Evolutionary conservation across 2,113 vertebrate genomes (phyloP).

Genomic region (Cacatua alba): DNA sequence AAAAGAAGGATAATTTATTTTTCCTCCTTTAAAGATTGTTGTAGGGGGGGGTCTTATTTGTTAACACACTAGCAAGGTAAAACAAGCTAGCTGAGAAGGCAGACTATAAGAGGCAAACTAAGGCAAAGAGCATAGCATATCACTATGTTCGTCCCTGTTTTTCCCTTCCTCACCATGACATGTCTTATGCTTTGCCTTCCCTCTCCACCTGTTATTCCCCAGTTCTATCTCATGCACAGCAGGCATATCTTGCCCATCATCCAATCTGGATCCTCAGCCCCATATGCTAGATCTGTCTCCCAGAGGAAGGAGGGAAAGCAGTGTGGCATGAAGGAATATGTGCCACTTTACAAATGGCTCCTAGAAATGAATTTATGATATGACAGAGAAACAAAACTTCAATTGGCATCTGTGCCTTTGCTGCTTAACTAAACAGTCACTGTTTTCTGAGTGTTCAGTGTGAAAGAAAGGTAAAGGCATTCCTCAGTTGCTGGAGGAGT

Average conservation of each 20-base stretch:
- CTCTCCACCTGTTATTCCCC: not conserved
- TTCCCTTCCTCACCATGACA: not conserved
- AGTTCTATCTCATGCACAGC: not conserved
- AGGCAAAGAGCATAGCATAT: not conserved
- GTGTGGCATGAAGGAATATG: not conserved
- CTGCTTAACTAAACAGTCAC: not conserved
- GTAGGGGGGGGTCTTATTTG: rapidly evolving
- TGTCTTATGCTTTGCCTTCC: not conserved
- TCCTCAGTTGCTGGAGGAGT: not conserved
- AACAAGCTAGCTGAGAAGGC: not conserved
- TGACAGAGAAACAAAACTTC: not conserved
- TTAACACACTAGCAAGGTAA: not conserved
- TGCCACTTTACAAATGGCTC: not conserved
- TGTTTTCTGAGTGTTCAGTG: not conserved
- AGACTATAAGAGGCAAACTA: too few relatives aligned
- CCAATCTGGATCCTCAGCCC: not conserved
- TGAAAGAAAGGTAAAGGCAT: not conserved
- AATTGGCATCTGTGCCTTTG: not conserved
- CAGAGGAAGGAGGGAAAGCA: not conserved
- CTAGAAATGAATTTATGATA: not conserved
- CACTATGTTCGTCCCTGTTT: not conserved
- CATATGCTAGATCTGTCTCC: not conserved
- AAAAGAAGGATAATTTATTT: not conserved
- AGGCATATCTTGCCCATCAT: not conserved
- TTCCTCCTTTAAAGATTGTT: not conserved